Conservation (phyloP, 2,113 vertebrate species). For the Eubucco bourcierii region DNA sequence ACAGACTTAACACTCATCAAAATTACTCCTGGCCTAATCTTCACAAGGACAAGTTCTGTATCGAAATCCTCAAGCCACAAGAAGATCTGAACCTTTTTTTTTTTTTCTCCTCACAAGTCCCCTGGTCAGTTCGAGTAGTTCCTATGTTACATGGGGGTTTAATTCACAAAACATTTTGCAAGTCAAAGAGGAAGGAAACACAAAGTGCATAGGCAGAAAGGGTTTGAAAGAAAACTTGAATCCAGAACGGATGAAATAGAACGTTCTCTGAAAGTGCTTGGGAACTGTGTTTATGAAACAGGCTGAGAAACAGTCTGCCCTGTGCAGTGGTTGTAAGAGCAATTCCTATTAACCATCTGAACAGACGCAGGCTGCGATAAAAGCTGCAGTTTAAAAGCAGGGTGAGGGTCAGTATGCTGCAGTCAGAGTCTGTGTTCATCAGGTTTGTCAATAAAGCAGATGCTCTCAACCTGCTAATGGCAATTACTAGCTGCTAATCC, state of each 20-base stretch:
- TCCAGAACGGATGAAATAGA: not conserved
- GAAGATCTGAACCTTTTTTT: not conserved
- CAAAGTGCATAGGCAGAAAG: not conserved
- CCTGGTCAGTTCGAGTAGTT: not conserved
- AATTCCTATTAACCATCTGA: not conserved
- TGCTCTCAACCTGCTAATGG: not conserved
- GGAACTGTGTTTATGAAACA: not conserved
- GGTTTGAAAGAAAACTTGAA: not conserved
- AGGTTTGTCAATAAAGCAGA: not conserved
- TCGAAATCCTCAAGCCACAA: not conserved
- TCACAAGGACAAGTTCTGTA: not conserved
- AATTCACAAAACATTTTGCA: not conserved
- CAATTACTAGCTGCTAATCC: not conserved
- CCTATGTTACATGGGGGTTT: not conserved
- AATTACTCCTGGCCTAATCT: not conserved
- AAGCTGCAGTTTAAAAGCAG: not conserved
- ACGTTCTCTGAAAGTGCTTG: not conserved
- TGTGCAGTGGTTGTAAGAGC: not conserved
- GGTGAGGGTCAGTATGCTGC: accelerated
- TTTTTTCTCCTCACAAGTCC: not conserved
- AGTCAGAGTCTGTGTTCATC: not conserved
- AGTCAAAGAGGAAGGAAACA: not conserved
- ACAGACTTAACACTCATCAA: not conserved
- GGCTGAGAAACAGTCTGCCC: not conserved
- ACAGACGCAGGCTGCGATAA: not conserved